These are phyloP conservation scores for Pyrgilauda ruficollis DNA, from an alignment of 2,113 vertebrate genomes.

Conservation along the genomic window DNA sequence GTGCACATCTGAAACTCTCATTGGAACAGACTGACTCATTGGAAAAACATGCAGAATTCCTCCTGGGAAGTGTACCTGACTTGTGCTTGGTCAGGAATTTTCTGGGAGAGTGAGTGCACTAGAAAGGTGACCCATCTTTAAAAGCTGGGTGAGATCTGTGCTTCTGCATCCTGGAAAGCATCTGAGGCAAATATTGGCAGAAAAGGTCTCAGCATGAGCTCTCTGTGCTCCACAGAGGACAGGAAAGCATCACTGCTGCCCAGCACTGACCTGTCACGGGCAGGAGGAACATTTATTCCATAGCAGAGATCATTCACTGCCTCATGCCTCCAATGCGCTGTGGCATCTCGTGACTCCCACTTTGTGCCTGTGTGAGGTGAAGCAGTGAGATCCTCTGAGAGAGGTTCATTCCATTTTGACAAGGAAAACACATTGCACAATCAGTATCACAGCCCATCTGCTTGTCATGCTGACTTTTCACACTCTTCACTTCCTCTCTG, in stretches of 20 bases:
- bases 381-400: neutral
- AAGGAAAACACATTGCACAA: neutral
- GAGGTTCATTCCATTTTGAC: neutral
- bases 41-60: neutral
- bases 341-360: neutral
- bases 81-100: neutral
- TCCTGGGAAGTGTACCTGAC: neutral
- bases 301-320: neutral
- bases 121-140: neutral
- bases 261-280: neutral
- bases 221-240: neutral
- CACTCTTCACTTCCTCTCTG: neutral
- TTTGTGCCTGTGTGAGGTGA: neutral
- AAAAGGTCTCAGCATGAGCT: neutral
- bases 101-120: neutral
- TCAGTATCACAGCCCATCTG: neutral
- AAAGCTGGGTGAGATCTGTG: neutral
- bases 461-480: neutral
- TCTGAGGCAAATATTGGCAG: neutral
- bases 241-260: neutral
- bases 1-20: neutral
- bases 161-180: neutral
- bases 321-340: neutral
- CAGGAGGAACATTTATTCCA: neutral
- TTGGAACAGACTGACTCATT: neutral